Conservation (phyloP, 1,140 invertebrate species). For the Drosophila ohnishii region DNA sequence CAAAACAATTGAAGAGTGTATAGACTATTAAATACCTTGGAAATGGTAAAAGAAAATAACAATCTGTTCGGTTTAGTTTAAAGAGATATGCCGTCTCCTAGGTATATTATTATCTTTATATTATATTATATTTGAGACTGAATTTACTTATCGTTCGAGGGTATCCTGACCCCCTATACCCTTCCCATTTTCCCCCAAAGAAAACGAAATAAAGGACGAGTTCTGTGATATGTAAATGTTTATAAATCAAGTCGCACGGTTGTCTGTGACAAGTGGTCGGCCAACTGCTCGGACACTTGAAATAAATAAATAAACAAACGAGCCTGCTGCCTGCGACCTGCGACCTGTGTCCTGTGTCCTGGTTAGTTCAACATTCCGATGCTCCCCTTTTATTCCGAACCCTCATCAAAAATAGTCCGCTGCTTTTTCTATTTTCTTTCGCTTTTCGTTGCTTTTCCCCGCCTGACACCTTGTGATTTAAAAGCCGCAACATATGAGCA, state of each 20-base stretch:
- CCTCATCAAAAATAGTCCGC: constrained; percentile 63
- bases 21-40: not conserved
- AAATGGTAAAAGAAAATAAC: too few species aligned
- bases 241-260: constrained; percentile 73
- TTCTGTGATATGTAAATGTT: constrained; percentile 70
- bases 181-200: too few species aligned
- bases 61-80: too few species aligned
- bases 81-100: too few species aligned
- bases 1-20: not conserved
- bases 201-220: constrained; percentile 1
- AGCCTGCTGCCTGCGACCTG: constrained; percentile 14
- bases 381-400: constrained; percentile 26
- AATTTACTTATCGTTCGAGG: not conserved
- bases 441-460: not conserved
- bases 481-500: constrained; percentile 67
- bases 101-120: too few species aligned
- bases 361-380: constrained; percentile 47
- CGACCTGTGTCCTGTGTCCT: constrained; percentile 24
- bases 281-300: constrained; percentile 63
- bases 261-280: constrained; percentile 71
- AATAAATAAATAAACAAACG: constrained; percentile 78
- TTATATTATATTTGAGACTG: not conserved
- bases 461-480: constrained; percentile 78
- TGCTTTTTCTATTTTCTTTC: constrained; percentile 7
- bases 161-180: not conserved